Percentiles rank a stretch among this genome's conserved stretches.
phyloP scores from a whole-genome alignment of 1,140 invertebrate species.

The Heliconius eleuchia region DNA sequence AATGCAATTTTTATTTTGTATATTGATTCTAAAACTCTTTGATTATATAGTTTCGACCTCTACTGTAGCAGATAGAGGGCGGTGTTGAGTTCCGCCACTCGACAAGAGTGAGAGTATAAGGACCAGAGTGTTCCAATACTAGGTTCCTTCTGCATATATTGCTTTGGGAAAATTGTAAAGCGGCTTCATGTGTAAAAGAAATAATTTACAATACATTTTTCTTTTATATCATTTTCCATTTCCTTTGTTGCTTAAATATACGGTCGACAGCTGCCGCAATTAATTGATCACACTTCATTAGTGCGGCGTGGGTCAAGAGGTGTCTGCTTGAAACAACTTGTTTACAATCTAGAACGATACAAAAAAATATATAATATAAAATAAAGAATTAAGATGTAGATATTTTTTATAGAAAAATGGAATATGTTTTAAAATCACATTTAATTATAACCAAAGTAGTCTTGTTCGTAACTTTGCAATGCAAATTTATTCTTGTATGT shows the following conservation, averaged over 20 bases:
- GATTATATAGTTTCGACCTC: too few relatives aligned
- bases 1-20: not conserved
- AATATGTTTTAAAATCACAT: not conserved
- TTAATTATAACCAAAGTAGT: not conserved
- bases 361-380: not conserved
- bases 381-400: not conserved
- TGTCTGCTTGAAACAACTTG: not conserved
- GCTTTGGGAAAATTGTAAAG: too few relatives aligned
- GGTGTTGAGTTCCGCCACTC: too few relatives aligned
- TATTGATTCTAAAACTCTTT: too few relatives aligned
- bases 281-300: slow-evolving; percentile 15
- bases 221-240: not conserved
- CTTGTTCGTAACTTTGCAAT: not conserved
- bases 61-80: too few relatives aligned
- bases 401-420: not conserved
- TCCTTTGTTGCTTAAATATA: slow-evolving; percentile 4
- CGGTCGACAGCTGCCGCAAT: slow-evolving; percentile 6
- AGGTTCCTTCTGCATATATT: not conserved
- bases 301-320: not conserved
- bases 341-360: not conserved
- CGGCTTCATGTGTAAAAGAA: too few relatives aligned
- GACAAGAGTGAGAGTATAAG: too few relatives aligned
- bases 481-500: not conserved
- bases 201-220: too few relatives aligned
- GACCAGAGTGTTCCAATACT: not conserved